Evolutionary conservation across 2,888 invertebrate genomes (phyloP), one percentile per base, ranked within the genome.

Genomic region (Teleiodes luculella): DNA sequence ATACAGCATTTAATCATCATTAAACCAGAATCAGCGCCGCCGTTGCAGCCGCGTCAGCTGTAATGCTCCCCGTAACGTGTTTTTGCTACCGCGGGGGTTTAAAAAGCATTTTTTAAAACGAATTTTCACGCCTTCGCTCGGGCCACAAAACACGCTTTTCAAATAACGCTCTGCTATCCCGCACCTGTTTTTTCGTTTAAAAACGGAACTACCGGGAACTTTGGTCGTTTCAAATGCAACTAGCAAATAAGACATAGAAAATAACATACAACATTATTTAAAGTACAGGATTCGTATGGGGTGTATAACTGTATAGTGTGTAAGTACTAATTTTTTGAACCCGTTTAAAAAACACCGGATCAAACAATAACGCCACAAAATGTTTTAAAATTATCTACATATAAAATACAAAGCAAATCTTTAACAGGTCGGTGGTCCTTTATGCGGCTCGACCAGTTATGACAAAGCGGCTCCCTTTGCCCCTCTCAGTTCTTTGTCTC

Each of bases 1-100:
- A 83, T 85, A 83, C 72, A 72, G 75, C 81, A 80, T 84, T 89
- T 88, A 88, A 88, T 89, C 89, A 86, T 86, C 80, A 88, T 89
- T 87, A 89, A 88, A 89, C 73, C 65, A 67, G 74, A 81, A 89
- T 89, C 89, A 88, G 83, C 72, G 74, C 62, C 76, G 68, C 65
- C 69, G 71, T 57, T 77, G 78, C 76, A 76, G 72, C 78, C 62
- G 80, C 83, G 79, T 73, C 83, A 79, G 84, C 83, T 80, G 82
- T 74, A 73, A 72, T 70, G 65, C 70, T 68, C 74, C 73, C 75
- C 69, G 68, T 71, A 61, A 71, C 68, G 65, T 66, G 73, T 78
- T 86, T 83, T 85, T 84, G 72, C 70, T 60, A 47, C 59, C 57
- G 57, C 58, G 57, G 62, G 64, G 57, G 67, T 75, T 73, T 69